Evolutionary conservation across 92 coral and sea anemone species (phyloP).

Genomic region (Virgularia gustaviana): DNA sequence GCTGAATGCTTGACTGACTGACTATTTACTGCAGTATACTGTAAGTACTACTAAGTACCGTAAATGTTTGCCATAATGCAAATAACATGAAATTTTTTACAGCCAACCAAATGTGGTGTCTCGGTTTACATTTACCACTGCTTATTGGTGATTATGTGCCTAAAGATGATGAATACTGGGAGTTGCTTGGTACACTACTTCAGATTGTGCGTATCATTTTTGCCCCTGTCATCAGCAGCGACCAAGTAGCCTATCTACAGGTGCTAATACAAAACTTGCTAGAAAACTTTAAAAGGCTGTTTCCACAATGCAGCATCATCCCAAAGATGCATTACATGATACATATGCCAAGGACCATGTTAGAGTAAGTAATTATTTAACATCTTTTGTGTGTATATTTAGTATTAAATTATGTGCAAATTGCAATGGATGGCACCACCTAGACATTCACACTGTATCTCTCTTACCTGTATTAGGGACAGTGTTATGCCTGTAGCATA

Average conservation of each 20-base stretch:
- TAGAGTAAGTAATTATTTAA: constrained; percentile 57
- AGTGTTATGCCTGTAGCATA: too few species aligned
- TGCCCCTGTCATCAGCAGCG: constrained; percentile 39
- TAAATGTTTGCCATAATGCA: too few species aligned
- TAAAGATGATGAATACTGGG: constrained; percentile 58
- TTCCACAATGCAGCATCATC: constrained; percentile 55
- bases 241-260: constrained; percentile 54
- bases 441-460: too few species aligned
- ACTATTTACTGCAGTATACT: too few species aligned
- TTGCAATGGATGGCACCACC: too few species aligned
- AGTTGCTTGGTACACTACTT: constrained; percentile 34
- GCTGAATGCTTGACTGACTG: too few species aligned
- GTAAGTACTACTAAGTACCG: too few species aligned
- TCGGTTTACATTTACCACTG: constrained; percentile 44
- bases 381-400: too few species aligned
- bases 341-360: constrained; percentile 60
- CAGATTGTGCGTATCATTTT: constrained; percentile 50
- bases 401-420: too few species aligned
- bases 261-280: constrained; percentile 52
- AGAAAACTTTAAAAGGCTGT: constrained; percentile 26
- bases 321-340: constrained; percentile 57
- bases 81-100: neutral
- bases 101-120: constrained; percentile 75
- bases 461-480: too few species aligned
- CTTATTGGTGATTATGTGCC: constrained; percentile 52